Percentiles rank a stretch among this genome's conserved stretches.
These are phyloP conservation scores for Phortica magna DNA, from an alignment of 2,888 invertebrate species.

Conservation along the genomic window DNA sequence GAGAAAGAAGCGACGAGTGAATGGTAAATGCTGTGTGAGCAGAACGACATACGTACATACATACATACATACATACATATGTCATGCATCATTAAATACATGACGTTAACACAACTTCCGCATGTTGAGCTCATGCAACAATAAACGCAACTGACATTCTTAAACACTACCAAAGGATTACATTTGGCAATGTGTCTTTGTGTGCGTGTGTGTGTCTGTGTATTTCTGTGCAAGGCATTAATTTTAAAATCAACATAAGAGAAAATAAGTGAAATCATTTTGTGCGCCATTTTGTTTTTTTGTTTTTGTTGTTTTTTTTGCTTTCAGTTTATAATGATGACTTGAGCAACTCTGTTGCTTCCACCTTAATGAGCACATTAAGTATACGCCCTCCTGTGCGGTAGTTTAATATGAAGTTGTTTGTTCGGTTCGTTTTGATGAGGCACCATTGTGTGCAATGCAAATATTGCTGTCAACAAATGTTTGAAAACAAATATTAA, in stretches of 20 bases:
- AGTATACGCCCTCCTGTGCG: conserved; percentile 2
- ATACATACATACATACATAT: neutral
- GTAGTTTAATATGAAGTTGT: neutral
- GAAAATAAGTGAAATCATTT: neutral
- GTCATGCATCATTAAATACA: conserved; percentile 29
- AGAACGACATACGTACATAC: neutral
- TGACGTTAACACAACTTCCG: conserved; percentile 32
- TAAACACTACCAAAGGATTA: neutral
- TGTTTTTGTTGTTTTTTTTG: neutral
- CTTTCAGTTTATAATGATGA: too few relatives aligned
- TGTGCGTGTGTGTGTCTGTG: neutral
- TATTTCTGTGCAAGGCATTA: neutral
- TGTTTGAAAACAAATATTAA: neutral
- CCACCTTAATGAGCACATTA: conserved; percentile 7
- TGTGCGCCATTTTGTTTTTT: neutral
- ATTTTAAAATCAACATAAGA: neutral
- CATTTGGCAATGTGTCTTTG: neutral
- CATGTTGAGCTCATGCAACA: conserved; percentile 25
- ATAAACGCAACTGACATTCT: conserved; percentile 14
- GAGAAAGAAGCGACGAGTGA: too few relatives aligned
- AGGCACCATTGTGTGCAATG: neutral
- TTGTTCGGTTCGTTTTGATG: neutral
- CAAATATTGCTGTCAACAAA: neutral
- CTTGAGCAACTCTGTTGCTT: neutral
- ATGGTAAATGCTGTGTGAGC: neutral